Evolutionary conservation across 1,140 invertebrate genomes (phyloP).

Genomic region (Zaprionus kolodkinae): DNA sequence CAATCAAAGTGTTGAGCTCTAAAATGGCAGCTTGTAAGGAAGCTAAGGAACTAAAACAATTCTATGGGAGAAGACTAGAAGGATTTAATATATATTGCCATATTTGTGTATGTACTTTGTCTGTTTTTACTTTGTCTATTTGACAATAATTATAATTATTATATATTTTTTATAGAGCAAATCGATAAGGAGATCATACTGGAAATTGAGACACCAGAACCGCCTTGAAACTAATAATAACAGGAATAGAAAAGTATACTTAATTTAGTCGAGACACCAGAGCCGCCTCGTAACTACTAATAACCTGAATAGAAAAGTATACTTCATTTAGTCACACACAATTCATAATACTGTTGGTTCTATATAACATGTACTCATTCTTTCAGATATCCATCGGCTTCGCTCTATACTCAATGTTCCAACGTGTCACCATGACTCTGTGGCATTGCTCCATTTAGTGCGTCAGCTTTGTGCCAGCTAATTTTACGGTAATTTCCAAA

Average conservation of each 20-base stretch:
- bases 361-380: background rate
- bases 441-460: conserved; percentile 30
- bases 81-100: background rate
- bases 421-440: conserved; percentile 8
- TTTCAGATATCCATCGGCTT: background rate
- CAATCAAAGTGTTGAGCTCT: conserved; percentile 13
- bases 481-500: conserved; percentile 82
- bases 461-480: conserved; percentile 54
- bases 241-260: too few species aligned
- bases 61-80: background rate
- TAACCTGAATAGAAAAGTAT: background rate
- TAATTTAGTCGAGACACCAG: too few species aligned
- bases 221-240: too few species aligned
- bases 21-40: background rate
- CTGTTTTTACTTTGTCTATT: too few species aligned
- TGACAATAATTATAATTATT: too few species aligned
- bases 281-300: too few species aligned
- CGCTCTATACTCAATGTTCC: background rate
- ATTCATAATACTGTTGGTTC: background rate
- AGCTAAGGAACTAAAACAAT: background rate
- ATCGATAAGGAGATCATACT: too few species aligned
- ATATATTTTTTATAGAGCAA: too few species aligned
- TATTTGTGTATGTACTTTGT: background rate
- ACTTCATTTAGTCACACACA: background rate
- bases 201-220: too few species aligned